phyloP scores from a whole-genome alignment of 53 echinoderm and acorn worm genomes.

The Mesocentrotus franciscanus region DNA sequence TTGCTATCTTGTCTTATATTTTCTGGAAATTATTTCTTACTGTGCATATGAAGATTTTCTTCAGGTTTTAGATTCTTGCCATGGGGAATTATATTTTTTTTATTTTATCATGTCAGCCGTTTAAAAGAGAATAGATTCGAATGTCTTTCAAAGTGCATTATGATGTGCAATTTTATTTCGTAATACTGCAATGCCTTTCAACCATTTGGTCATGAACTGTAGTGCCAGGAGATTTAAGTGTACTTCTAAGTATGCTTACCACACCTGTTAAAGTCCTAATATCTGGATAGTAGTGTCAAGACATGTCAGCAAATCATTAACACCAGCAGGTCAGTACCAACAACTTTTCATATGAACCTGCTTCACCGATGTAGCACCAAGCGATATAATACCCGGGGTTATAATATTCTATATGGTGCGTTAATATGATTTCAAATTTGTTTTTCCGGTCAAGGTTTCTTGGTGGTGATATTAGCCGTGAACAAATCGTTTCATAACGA shows the following conservation, averaged over 20 bases:
- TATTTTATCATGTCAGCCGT: no score
- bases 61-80: background rate
- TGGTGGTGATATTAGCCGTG: background rate
- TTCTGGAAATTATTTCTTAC: no score
- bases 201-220: background rate
- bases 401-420: background rate
- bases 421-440: background rate
- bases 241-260: no score
- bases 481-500: constrained; percentile 31
- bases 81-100: background rate
- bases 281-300: no score
- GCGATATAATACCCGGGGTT: background rate
- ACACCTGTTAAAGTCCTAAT: no score
- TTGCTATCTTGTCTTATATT: background rate
- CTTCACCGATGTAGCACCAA: background rate
- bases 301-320: background rate
- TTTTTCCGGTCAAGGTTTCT: constrained; percentile 13
- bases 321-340: background rate
- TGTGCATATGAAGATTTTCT: background rate
- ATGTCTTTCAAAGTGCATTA: background rate
- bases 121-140: background rate
- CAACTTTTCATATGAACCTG: background rate
- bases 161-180: background rate
- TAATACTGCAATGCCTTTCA: background rate
- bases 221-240: no score